Conservation (phyloP, 2,888 invertebrate genomes). For the Caenorhabditis sp. region DNA sequence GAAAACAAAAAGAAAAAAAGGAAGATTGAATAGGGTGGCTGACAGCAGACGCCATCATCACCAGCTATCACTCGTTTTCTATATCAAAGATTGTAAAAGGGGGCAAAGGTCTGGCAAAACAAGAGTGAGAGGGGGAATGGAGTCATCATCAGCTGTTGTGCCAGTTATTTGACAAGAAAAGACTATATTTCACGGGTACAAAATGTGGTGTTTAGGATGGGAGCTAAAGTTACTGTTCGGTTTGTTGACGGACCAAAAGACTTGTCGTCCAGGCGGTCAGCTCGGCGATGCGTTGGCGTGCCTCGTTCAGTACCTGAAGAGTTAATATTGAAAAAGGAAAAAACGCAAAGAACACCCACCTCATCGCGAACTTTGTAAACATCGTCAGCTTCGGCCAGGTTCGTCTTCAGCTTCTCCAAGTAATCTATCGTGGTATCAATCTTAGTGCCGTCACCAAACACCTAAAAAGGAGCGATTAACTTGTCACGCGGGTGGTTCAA, state of each 20-base stretch:
- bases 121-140: constrained; percentile 7
- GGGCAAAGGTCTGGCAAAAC: constrained; percentile 42
- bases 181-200: constrained; percentile 8
- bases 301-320: constrained; percentile 67
- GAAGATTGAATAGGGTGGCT: constrained; percentile 22
- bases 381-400: constrained; percentile 63
- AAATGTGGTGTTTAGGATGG: neutral
- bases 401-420: constrained; percentile 61
- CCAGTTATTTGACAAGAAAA: constrained; percentile 48
- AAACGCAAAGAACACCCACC: constrained; percentile 25
- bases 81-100: constrained; percentile 46
- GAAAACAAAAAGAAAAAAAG: constrained; percentile 49
- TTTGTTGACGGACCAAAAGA: constrained; percentile 67
- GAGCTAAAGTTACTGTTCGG: constrained; percentile 32
- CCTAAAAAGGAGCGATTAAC: constrained; percentile 23
- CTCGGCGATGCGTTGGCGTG: constrained; percentile 69
- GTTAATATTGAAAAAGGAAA: neutral
- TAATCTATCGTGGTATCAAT: constrained; percentile 66
- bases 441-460: constrained; percentile 67
- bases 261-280: constrained; percentile 65
- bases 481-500: neutral
- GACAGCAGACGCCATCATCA: constrained; percentile 25
- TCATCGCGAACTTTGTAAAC: constrained; percentile 72
- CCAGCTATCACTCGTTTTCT: constrained; percentile 42
- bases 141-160: constrained; percentile 28